A percentile compares a stretch with the other conserved stretches of the same genome.
These are phyloP conservation scores for Clistopyga incitator DNA, from an alignment of 2,888 invertebrate species.

Conservation along the genomic window DNA sequence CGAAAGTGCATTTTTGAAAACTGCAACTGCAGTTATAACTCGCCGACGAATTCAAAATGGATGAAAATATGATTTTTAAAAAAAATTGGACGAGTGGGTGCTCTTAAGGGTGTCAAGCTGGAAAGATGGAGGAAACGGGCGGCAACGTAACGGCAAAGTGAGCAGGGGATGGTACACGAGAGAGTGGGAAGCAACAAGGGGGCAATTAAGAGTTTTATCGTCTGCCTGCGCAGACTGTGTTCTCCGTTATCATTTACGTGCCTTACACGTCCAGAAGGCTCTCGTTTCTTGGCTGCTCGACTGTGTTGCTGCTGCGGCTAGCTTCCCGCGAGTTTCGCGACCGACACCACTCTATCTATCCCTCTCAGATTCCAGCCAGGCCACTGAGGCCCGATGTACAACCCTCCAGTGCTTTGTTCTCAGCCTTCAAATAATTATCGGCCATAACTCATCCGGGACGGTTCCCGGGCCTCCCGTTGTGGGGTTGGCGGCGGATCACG, in stretches of 20 bases:
- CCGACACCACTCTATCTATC: slow-evolving; percentile 36
- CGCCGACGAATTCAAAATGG: too few relatives aligned
- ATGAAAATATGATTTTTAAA: too few relatives aligned
- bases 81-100: slow-evolving; percentile 1
- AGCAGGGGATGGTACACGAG: slow-evolving; percentile 7
- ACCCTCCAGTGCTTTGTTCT: slow-evolving; percentile 67
- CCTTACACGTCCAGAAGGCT: slow-evolving; percentile 73
- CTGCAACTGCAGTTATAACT: too few relatives aligned
- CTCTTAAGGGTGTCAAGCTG: slow-evolving; percentile 33
- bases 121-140: slow-evolving; percentile 22
- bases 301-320: slow-evolving; percentile 46
- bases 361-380: slow-evolving; percentile 25
- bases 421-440: slow-evolving; percentile 76
- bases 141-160: slow-evolving; percentile 3
- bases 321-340: slow-evolving; percentile 47
- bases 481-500: slow-evolving; percentile 42
- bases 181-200: slow-evolving; percentile 63
- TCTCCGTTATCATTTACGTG: slow-evolving; percentile 78
- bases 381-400: slow-evolving; percentile 48
- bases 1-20: too few relatives aligned
- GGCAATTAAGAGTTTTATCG: slow-evolving; percentile 78
- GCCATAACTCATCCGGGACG: slow-evolving; percentile 72
- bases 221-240: slow-evolving; percentile 72
- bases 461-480: slow-evolving; percentile 15
- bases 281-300: slow-evolving; percentile 48